phyloP scores from a whole-genome alignment of 2,113 vertebrate species.

The mouse (Mus musculus) region DNA sequence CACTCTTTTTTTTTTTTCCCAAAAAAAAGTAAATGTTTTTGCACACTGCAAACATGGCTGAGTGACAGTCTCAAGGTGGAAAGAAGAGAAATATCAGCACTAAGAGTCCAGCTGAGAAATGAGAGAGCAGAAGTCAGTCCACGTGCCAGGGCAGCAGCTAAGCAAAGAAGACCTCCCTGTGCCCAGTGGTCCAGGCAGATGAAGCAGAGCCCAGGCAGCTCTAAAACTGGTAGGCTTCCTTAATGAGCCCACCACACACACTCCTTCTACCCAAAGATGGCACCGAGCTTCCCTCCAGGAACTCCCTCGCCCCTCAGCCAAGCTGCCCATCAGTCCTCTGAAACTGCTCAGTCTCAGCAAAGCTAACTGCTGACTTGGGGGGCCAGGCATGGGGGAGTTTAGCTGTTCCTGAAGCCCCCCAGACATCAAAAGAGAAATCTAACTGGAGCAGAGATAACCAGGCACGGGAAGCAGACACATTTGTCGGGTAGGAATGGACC shows the following conservation, averaged over 20 bases:
- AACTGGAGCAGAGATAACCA: neutral
- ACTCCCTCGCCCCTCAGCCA: no score
- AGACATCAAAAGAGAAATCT: neutral
- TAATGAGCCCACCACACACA: neutral
- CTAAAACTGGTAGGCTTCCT: neutral
- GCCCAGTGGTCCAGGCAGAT: neutral
- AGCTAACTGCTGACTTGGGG: no score
- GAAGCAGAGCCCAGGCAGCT: neutral
- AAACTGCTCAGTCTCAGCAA: neutral
- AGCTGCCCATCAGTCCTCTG: neutral
- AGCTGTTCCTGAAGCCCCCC: neutral
- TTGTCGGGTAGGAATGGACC: neutral
- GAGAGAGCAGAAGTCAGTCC: neutral
- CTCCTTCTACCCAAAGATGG: neutral
- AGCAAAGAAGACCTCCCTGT: neutral
- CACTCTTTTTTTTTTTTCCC: neutral
- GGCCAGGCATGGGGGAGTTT: no score
- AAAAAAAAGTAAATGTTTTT: neutral
- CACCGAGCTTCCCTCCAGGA: neutral
- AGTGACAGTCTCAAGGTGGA: neutral
- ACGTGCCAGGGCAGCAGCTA: neutral
- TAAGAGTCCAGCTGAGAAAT: neutral
- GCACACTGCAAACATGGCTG: neutral
- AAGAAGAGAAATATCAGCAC: neutral
- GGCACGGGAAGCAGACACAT: neutral